Evolutionary conservation across 2,113 vertebrate species (phyloP).

Genomic region (Pituophis catenifer): DNA sequence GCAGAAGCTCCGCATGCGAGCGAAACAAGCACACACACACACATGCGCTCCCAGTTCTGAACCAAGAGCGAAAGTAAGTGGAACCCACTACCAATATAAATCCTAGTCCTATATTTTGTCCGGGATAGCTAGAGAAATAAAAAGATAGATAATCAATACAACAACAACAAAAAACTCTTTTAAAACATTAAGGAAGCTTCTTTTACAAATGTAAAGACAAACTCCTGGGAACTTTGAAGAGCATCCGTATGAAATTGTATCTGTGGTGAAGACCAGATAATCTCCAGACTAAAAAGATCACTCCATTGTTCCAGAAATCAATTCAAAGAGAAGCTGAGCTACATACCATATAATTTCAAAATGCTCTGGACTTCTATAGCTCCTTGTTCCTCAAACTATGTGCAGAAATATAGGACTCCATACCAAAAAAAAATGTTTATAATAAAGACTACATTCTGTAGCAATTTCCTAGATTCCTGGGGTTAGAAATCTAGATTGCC

Average conservation of each 20-base stretch:
- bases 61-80: too few species aligned
- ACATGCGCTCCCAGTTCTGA: too few species aligned
- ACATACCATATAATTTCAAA: constrained; percentile 57
- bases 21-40: too few species aligned
- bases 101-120: not conserved
- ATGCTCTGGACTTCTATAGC: constrained; percentile 51
- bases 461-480: constrained; percentile 90
- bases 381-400: constrained; percentile 48
- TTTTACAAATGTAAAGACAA: not conserved
- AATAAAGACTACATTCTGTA: constrained; percentile 90
- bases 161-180: not conserved
- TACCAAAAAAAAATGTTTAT: constrained; percentile 81
- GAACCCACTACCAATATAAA: too few species aligned
- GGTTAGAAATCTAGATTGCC: constrained; percentile 97
- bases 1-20: too few species aligned
- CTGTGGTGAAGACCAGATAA: constrained; percentile 65
- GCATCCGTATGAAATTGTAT: constrained; percentile 46
- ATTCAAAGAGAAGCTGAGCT: constrained; percentile 62
- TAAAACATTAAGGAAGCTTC: constrained; percentile 5
- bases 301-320: constrained; percentile 51
- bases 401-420: constrained; percentile 62
- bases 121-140: not conserved
- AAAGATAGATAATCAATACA: not conserved
- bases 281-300: constrained; percentile 53
- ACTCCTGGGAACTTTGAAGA: constrained; percentile 38